These are phyloP conservation scores for Vanessa cardui DNA, from an alignment of 2,888 invertebrate species.

Conservation along the genomic window DNA sequence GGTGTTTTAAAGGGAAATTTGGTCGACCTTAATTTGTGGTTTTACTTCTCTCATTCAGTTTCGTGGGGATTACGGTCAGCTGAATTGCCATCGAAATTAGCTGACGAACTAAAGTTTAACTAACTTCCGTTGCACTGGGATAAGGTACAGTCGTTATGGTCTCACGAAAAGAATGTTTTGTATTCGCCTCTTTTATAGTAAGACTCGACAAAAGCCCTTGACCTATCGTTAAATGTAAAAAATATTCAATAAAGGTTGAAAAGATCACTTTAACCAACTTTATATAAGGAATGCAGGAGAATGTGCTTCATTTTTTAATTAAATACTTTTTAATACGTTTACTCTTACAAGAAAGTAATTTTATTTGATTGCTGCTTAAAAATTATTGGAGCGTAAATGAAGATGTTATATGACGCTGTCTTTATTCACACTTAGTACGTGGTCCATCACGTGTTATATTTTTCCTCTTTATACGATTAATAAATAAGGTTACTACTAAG, in stretches of 20 bases:
- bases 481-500: no score
- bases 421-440: no score
- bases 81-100: conserved; percentile 47
- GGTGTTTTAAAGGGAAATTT: conserved; percentile 50
- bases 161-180: not conserved
- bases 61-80: conserved; percentile 45
- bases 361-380: no score
- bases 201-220: conserved; percentile 4
- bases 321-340: not conserved
- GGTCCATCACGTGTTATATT: no score
- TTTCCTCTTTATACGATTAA: no score
- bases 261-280: not conserved
- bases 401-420: no score
- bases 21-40: conserved; percentile 53
- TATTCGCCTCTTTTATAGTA: not conserved
- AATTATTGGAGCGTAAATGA: no score
- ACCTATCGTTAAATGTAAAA: not conserved
- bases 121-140: conserved; percentile 28
- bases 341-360: not conserved
- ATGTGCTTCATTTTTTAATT: not conserved
- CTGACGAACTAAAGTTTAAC: conserved; percentile 28
- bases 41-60: conserved; percentile 50
- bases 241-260: not conserved
- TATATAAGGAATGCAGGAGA: not conserved
- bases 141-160: conserved; percentile 1